These are phyloP conservation scores for Caenorhabditis sp. DNA, from an alignment of 2,888 invertebrate genomes.

Conservation along the genomic window DNA sequence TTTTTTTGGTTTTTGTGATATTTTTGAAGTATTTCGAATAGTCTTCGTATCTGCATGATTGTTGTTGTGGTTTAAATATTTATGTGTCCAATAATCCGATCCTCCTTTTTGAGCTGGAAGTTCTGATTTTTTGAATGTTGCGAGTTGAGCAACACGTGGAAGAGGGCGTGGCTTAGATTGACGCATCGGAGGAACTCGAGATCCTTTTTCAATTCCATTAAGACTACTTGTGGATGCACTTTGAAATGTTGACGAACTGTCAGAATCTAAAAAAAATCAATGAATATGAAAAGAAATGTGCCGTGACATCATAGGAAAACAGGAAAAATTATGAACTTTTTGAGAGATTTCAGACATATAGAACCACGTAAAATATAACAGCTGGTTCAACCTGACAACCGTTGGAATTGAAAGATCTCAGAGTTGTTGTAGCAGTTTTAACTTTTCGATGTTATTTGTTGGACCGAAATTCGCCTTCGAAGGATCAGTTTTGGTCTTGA, in stretches of 20 bases:
- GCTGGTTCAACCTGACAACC: too few relatives aligned
- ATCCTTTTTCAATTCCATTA: background rate
- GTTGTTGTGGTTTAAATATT: background rate
- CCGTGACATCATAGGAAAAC: too few relatives aligned
- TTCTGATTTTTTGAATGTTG: background rate
- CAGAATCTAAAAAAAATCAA: too few relatives aligned
- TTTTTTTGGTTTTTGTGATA: background rate
- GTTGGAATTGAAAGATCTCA: too few relatives aligned
- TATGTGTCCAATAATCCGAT: background rate
- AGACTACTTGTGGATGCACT: background rate
- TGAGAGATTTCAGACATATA: too few relatives aligned
- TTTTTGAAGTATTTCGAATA: background rate
- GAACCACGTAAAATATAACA: too few relatives aligned
- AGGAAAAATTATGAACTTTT: too few relatives aligned
- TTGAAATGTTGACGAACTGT: background rate
- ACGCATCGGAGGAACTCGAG: background rate
- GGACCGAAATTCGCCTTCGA: too few relatives aligned
- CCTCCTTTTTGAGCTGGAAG: background rate
- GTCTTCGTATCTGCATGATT: background rate
- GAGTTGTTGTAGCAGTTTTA: too few relatives aligned
- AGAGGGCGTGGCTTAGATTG: background rate
- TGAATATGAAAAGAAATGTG: too few relatives aligned
- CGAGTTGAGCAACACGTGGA: background rate
- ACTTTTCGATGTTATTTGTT: too few relatives aligned
- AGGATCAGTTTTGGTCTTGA: too few relatives aligned